Evolutionary conservation across 2,888 invertebrate species (phyloP), one percentile per base, ranked within the genome.

Genomic region (Malthinus seriepunctatus): DNA sequence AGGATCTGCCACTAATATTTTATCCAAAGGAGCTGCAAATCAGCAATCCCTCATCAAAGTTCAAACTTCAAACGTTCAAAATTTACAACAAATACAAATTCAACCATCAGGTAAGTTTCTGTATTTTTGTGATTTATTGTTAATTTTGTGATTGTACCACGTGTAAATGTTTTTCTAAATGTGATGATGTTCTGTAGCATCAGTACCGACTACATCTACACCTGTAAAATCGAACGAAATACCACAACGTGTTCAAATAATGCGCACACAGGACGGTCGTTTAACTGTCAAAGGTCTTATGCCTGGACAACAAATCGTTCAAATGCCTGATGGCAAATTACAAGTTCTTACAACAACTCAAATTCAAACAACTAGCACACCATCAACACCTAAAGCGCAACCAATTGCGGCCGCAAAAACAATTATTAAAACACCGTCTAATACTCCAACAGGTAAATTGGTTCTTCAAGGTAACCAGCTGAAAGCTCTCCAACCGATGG

Each of bases 271-370:
- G 0, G 94, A 95, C 77, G 96, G 96, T 15, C 94, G 95, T 79
- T 82, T 96, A 10, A 93, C 95, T 69, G 95, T 97, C 1, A 87
- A 93, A 60, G 97, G 97, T 0, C 82, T 97, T 7, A 84, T 93
- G 77, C 92, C 95, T 44, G 96, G 95, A 51, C 97, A 97, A 74
- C 95, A 96, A 73, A 81, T 97, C 54, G 88, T 96, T 39, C 93
- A 95, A 76, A 89, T 95, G 85, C 90, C 95, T 0, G 96, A 97
- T 77, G 97, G 97, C 0, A 93, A 94, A 75, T 80, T 96, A 15
- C 95, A 96, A 74, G 88, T 96, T 11, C 83, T 91, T 33, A 88
- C 86, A 75, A 84, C 88, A 8, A 83, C 84, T 6, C 87, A 87
- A 71, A 76, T 66, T 51, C 74, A 56, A 44, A 76, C 82, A n/a